Conservation (phyloP, 2,113 vertebrate genomes). For the Gobiocypris rarus region DNA sequence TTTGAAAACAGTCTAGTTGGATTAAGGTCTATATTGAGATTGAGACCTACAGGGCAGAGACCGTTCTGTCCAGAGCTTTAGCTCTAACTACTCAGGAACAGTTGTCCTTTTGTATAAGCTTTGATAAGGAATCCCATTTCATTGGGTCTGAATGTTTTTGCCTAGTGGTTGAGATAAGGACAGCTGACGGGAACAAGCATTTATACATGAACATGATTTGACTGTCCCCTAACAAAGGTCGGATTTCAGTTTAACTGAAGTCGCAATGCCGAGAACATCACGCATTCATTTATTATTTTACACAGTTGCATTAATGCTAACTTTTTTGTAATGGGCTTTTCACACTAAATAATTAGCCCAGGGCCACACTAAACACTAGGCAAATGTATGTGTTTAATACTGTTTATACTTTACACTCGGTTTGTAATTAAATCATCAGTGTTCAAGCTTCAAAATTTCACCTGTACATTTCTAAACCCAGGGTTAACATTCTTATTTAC, state of each 20-base stretch:
- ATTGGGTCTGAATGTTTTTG: constrained; percentile 45
- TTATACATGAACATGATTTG: not conserved
- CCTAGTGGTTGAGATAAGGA: constrained; percentile 33
- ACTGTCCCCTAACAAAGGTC: constrained; percentile 36
- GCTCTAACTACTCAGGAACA: constrained; percentile 17
- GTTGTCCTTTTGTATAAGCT: constrained; percentile 48
- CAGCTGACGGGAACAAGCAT: constrained; percentile 15
- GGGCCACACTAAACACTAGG: not conserved
- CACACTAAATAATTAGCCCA: constrained; percentile 1
- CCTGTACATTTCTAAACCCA: not conserved
- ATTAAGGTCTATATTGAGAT: constrained; percentile 24
- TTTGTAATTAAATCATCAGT: not conserved
- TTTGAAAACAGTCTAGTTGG: constrained; percentile 8
- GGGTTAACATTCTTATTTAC: not conserved
- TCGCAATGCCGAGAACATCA: not conserved
- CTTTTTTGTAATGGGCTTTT: not conserved
- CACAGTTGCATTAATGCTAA: not conserved
- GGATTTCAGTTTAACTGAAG: constrained; percentile 27
- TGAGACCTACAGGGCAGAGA: constrained; percentile 32
- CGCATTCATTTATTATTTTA: not conserved
- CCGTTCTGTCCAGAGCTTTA: constrained; percentile 12
- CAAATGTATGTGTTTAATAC: not conserved
- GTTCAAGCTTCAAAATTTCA: not conserved
- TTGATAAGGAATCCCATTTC: constrained; percentile 32
- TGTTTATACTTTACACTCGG: not conserved